A percentile compares a stretch with the other conserved stretches of the same genome.
These are phyloP conservation scores for Pelodiscus sinensis DNA, from an alignment of 2,113 vertebrate species.

Conservation along the genomic window DNA sequence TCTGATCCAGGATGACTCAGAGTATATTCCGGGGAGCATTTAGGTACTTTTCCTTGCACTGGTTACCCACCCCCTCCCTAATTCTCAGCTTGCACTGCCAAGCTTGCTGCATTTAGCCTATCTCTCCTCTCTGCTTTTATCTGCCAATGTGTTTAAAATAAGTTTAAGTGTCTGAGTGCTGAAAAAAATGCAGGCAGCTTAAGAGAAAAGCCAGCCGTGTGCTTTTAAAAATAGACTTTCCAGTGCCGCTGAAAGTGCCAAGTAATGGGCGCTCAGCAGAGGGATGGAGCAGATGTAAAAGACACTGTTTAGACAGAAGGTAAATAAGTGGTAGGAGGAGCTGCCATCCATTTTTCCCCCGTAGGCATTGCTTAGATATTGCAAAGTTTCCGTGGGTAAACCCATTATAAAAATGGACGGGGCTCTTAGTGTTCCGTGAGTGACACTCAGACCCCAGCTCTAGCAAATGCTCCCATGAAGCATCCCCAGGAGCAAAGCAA, in stretches of 20 bases:
- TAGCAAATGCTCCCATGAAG: not conserved
- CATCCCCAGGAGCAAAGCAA: accelerated
- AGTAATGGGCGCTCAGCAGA: not conserved
- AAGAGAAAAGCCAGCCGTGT: constrained; percentile 68
- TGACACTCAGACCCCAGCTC: not conserved
- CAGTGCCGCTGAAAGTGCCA: not conserved
- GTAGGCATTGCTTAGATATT: constrained; percentile 59
- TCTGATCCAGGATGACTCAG: not conserved
- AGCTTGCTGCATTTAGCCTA: not conserved
- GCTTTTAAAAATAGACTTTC: constrained; percentile 71
- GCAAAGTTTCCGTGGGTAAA: constrained; percentile 3
- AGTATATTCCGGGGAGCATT: not conserved
- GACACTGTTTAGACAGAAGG: constrained; percentile 44
- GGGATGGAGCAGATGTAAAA: not conserved
- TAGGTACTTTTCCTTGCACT: not conserved
- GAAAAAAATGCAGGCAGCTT: not conserved
- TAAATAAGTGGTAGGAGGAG: constrained; percentile 55
- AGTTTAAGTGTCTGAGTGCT: constrained; percentile 12
- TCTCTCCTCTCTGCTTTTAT: constrained; percentile 20
- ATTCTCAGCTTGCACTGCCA: not conserved
- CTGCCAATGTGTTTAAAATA: constrained; percentile 39
- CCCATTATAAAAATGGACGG: constrained; percentile 59
- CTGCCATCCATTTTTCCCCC: constrained; percentile 61
- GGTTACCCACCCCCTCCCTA: not conserved
- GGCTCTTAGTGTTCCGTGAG: constrained; percentile 58